Base-by-base conservation (phyloP, 1,140 invertebrate species). In the Atopsyche davidsoni region DNA sequence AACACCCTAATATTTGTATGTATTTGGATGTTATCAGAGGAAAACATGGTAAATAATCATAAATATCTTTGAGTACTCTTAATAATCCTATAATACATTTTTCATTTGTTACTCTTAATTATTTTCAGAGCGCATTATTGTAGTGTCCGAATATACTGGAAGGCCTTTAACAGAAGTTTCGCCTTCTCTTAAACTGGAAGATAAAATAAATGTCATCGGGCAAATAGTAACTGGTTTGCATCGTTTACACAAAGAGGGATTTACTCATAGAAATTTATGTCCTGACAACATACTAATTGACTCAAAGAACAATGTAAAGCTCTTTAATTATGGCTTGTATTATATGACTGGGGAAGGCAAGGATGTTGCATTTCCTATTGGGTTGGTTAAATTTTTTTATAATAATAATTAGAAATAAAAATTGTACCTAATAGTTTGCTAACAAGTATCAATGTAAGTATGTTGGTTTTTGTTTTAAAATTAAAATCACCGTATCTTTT, bases 281-380 rank as follows among this genome's bases (percentile, higher is more conserved):
- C 81, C 86, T 46, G 83, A 89, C 53, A 93, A 92, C 70, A 87
- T 98, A 58, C 70, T 94, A 7, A 65, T 95, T 11, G 82, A 87
- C 64, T 73, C 72, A 28, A 69, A 79, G 59, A 79, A 79, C 24
- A 75, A 81, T 62, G 81, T 92, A 0, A 92, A 96, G 65, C 63
- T 98, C 21, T 91, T 89, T 59, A 93, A 95, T 69, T 96, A 90
- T 78, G 95, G 93, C 7, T 68, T 96, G 42, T 92, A 87, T 73
- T 84, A 90, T 63, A 94, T 96, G 84, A 96, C 92, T 16, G 83
- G 86, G 61, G 72, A 73, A 63, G 91, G 89, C 36, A 79, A 79
- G 58, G 81, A 87, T 67, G 90, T 97, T 4, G 81, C 86, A 10
- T 97, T 97, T 79, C 93, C 93, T 41, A 84, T 96, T 60, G 89